Evolutionary conservation across 2,888 invertebrate species (phyloP).

Genomic region (Petrolisthes manimaculis): DNA sequence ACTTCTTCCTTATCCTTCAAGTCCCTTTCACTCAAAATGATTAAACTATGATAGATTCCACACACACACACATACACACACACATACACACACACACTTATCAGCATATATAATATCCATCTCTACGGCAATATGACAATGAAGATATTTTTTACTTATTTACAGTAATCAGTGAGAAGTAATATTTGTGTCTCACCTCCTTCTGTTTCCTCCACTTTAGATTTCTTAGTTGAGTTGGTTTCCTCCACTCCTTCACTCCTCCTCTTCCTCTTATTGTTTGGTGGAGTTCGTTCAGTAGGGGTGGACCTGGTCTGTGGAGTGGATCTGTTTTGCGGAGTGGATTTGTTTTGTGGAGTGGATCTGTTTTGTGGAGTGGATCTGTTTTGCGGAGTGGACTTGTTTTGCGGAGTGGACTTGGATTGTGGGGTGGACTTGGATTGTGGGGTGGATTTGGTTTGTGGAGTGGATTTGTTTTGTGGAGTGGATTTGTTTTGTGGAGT

Average conservation of each 20-base stretch:
- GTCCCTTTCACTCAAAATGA: no score
- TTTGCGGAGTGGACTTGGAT: not conserved
- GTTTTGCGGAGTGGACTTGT: not conserved
- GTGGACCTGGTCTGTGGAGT: not conserved
- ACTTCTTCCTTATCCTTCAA: no score
- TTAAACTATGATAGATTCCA: no score
- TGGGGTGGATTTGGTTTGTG: not conserved
- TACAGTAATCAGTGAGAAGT: no score
- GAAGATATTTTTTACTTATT: no score
- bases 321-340: not conserved
- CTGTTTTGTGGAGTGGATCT: constrained; percentile 6
- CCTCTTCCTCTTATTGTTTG: constrained; percentile 30
- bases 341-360: constrained; percentile 4
- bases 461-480: not conserved
- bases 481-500: not conserved
- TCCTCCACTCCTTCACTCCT: constrained; percentile 15
- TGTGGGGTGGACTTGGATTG: not conserved
- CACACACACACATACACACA: constrained; percentile 4
- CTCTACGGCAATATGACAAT: no score
- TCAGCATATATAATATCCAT: not conserved
- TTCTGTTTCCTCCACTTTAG: constrained; percentile 16
- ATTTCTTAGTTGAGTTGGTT: constrained; percentile 29
- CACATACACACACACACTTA: not conserved
- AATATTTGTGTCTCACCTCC: constrained; percentile 9
- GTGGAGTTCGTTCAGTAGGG: not conserved